Evolutionary conservation across 2,888 invertebrate genomes (phyloP), one percentile per base, ranked within the genome.

Genomic region (Lamellibrachia columna): DNA sequence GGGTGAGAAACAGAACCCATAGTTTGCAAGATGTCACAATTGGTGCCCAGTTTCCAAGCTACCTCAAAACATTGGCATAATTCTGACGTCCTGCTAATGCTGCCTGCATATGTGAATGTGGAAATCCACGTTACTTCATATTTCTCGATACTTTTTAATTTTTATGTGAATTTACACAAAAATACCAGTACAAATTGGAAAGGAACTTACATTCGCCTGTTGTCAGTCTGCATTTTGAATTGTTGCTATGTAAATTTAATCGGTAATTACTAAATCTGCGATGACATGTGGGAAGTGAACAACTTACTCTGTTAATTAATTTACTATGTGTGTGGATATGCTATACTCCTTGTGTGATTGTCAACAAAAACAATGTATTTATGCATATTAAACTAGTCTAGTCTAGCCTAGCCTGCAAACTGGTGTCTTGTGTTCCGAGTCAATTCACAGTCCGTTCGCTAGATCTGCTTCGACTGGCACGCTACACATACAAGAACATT

Each of bases 311-410:
- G 75, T 11, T 75, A 22, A 75, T 22, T 75, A 75, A 75, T 75
- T 15, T 75, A 75, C 75, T 75, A 75, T n/a, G 75, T 75, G 75
- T 75, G 75, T 75, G 75, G 75, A 15, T 58, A 58, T 58, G 58
- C 58, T 58, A 75, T 75, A 75, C 75, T 75, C 75, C 75, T 75
- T 75, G 75, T 75, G 75, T 75, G 75, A 75, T 75, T 75, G 22
- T 75, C 75, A 75, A 75, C 75, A 75, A 22, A 75, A 75, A 11
- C 75, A 75, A 22, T 75, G 75, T 75, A 75, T 75, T 75, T 75
- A 75, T 75, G 75, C 75, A 75, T 75, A 75, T 75, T 75, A 75
- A 75, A 75, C 75, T 75, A 75, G 75, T 75, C 75, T 75, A 75
- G 75, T 75, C 75, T 75, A 75, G 75, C 75, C 75, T 75, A n/a